Percentiles rank a stretch among this genome's conserved stretches.
phyloP scores from a whole-genome alignment of 2,113 vertebrate genomes.

The Cephalopterus ornatus region DNA sequence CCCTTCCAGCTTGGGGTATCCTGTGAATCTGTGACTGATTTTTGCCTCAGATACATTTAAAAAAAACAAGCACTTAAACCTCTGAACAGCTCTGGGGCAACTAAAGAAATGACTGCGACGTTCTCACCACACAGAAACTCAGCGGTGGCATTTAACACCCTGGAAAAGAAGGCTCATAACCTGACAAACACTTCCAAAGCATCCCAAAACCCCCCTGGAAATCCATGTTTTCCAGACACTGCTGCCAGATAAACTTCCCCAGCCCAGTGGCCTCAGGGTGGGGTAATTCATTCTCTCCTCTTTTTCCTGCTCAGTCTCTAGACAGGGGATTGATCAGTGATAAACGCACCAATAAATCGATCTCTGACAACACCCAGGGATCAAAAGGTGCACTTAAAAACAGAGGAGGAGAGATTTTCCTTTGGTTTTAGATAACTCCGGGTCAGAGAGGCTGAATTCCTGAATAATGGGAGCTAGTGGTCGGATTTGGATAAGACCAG shows the following conservation, averaged over 20 bases:
- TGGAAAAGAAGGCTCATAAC: not conserved
- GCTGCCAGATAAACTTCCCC: not conserved
- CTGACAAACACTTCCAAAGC: not conserved
- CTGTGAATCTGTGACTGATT: not conserved
- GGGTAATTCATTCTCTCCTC: not conserved
- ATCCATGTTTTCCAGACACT: not conserved
- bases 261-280: not conserved
- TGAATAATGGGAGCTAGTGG: not conserved
- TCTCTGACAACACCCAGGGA: not conserved
- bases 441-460: not conserved
- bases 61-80: not conserved
- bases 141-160: not conserved
- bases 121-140: not conserved
- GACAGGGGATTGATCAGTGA: not conserved
- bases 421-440: not conserved
- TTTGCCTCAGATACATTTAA: not conserved
- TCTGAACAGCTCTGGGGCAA: not conserved
- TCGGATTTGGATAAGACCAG: not conserved
- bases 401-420: not conserved
- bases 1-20: not conserved
- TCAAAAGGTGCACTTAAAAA: not conserved
- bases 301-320: not conserved
- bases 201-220: not conserved
- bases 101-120: not conserved
- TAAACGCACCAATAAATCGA: not conserved